A percentile compares a stretch with the other conserved stretches of the same genome.
phyloP scores from a whole-genome alignment of 1,140 invertebrate species.

The Eumeta japonica region DNA sequence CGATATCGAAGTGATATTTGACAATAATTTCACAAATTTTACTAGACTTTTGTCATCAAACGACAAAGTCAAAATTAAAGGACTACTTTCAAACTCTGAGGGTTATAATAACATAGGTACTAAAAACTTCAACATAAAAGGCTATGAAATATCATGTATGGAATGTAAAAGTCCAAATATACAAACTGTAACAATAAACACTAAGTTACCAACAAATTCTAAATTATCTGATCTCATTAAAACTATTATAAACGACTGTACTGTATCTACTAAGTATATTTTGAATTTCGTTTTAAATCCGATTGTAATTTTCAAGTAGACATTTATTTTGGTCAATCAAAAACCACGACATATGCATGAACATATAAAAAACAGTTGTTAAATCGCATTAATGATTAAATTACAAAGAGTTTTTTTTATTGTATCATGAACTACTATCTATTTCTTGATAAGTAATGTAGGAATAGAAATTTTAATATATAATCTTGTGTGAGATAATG shows the following conservation, averaged over 20 bases:
- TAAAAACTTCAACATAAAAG: slow-evolving; percentile 56
- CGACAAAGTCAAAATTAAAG: slow-evolving; percentile 73
- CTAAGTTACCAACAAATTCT: slow-evolving; percentile 37
- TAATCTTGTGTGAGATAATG: too few species aligned
- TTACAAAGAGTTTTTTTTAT: too few species aligned
- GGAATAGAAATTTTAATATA: too few species aligned
- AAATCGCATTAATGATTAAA: too few species aligned
- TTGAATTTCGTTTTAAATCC: slow-evolving; percentile 76
- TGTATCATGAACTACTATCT: too few species aligned
- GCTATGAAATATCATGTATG: slow-evolving; percentile 67
- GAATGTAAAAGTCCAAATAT: slow-evolving; percentile 63
- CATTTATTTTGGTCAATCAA: too few species aligned
- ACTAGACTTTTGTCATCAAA: slow-evolving; percentile 64
- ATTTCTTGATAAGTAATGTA: too few species aligned
- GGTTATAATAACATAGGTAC: slow-evolving; percentile 58
- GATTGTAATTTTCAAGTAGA: slow-evolving; percentile 70
- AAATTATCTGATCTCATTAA: slow-evolving; percentile 45
- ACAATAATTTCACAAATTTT: slow-evolving; percentile 70
- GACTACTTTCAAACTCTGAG: slow-evolving; percentile 54
- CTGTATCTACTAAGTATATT: slow-evolving; percentile 68
- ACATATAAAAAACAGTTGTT: too few species aligned
- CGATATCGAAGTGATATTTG: slow-evolving; percentile 62
- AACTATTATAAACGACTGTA: slow-evolving; percentile 60
- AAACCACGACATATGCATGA: too few species aligned
- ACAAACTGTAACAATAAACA: slow-evolving; percentile 50